Conservation (phyloP, 1,140 invertebrate species). For the Radopholus similis region DNA sequence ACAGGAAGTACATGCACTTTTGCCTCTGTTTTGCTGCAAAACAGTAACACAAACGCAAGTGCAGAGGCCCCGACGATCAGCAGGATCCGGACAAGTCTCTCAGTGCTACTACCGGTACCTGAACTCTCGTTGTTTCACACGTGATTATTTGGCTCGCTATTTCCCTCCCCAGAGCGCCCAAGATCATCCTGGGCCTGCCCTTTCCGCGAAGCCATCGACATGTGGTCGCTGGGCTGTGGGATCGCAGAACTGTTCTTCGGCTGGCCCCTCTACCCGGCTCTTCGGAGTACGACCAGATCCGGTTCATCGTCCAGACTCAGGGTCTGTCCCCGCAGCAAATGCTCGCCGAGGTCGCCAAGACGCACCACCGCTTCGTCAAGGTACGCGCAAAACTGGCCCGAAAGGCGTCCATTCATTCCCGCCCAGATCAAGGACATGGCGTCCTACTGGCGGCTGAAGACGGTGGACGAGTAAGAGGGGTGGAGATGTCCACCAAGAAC, state of each 20-base stretch:
- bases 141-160: background rate
- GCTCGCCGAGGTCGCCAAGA: slow-evolving; percentile 97
- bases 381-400: slow-evolving; percentile 6
- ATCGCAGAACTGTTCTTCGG: slow-evolving; percentile 97
- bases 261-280: slow-evolving; percentile 98
- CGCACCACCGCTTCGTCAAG: slow-evolving; percentile 90
- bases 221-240: slow-evolving; percentile 99
- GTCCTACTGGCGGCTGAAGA: slow-evolving; percentile 65
- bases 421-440: slow-evolving; percentile 31
- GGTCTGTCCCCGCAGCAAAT: slow-evolving; percentile 94
- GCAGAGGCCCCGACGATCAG: too few relatives aligned
- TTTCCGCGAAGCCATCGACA: slow-evolving; percentile 99
- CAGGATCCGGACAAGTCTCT: background rate
- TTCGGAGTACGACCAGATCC: slow-evolving; percentile 98
- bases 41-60: too few relatives aligned
- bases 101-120: background rate
- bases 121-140: background rate
- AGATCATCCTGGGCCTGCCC: slow-evolving; percentile 93
- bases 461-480: slow-evolving; percentile 95
- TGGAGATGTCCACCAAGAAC: slow-evolving; percentile 93
- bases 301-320: slow-evolving; percentile 84
- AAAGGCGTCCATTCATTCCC: slow-evolving; percentile 1
- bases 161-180: slow-evolving; percentile 74
- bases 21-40: too few relatives aligned
- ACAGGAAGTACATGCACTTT: too few relatives aligned